Conservation (phyloP, 2,113 vertebrate genomes). For the Pionites leucogaster region DNA sequence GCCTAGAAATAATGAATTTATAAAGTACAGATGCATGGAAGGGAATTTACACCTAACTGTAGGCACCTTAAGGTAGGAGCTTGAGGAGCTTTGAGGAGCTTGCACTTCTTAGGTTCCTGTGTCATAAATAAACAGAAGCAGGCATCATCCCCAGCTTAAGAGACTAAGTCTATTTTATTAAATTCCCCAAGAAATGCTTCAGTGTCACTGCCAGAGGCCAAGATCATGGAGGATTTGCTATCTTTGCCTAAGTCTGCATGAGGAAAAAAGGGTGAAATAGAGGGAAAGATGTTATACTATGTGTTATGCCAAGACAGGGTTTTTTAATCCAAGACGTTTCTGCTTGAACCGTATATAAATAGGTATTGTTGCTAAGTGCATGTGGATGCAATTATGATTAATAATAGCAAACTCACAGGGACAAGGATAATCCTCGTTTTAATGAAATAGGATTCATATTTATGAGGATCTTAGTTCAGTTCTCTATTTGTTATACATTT, state of each 20-base stretch:
- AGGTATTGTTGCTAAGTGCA: neutral
- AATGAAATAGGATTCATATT: neutral
- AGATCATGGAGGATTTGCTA: neutral
- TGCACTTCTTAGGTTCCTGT: neutral
- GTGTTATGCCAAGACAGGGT: neutral
- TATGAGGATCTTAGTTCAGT: conserved; percentile 19
- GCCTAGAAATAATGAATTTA: neutral
- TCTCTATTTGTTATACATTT: neutral
- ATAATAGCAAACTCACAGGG: neutral
- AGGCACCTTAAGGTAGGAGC: neutral
- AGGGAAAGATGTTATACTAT: neutral
- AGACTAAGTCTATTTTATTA: neutral
- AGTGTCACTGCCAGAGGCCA: neutral
- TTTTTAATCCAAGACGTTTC: neutral
- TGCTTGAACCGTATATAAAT: neutral
- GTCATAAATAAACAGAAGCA: conserved; percentile 4
- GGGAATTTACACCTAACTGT: neutral
- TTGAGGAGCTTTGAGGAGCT: neutral
- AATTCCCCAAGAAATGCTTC: neutral
- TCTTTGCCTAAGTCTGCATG: neutral
- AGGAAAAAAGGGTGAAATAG: neutral
- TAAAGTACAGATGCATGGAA: neutral
- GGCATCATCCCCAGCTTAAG: neutral
- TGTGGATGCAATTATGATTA: neutral
- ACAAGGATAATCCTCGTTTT: conserved; percentile 6